Percentiles rank a stretch among this genome's conserved stretches.
phyloP scores from a whole-genome alignment of 1,140 invertebrate species.

The Drosophila bocki region DNA sequence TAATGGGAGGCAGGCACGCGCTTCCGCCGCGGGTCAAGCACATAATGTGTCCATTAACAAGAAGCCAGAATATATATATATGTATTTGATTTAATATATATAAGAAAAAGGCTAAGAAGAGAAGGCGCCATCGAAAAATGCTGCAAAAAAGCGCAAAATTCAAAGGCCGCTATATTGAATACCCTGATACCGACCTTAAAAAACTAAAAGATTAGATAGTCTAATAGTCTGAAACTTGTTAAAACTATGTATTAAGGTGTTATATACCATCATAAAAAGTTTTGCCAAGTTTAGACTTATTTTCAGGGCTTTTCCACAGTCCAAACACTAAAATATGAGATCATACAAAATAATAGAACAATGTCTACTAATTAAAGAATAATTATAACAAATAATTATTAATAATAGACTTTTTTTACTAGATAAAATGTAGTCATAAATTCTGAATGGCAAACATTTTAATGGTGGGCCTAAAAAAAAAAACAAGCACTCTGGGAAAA shows the following conservation, averaged over 20 bases:
- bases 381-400: background rate
- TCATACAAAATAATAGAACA: conserved; percentile 4
- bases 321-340: background rate
- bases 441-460: background rate
- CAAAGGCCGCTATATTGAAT: background rate
- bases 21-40: conserved; percentile 48
- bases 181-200: background rate
- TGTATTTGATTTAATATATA: conserved; percentile 1
- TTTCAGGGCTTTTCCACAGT: background rate
- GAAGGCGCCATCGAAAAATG: conserved; percentile 38
- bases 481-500: conserved; percentile 24
- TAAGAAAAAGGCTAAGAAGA: background rate
- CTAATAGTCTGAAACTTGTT: background rate
- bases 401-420: background rate
- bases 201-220: conserved; percentile 3
- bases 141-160: conserved; percentile 8
- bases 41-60: conserved; percentile 64
- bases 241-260: background rate
- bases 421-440: background rate
- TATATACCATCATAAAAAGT: background rate
- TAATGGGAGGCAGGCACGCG: conserved; percentile 71
- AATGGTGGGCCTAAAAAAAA: background rate
- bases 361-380: background rate
- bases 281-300: background rate
- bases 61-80: background rate